Base-by-base conservation (phyloP, 2,888 invertebrate species). In the Phalera bucephala region DNA sequence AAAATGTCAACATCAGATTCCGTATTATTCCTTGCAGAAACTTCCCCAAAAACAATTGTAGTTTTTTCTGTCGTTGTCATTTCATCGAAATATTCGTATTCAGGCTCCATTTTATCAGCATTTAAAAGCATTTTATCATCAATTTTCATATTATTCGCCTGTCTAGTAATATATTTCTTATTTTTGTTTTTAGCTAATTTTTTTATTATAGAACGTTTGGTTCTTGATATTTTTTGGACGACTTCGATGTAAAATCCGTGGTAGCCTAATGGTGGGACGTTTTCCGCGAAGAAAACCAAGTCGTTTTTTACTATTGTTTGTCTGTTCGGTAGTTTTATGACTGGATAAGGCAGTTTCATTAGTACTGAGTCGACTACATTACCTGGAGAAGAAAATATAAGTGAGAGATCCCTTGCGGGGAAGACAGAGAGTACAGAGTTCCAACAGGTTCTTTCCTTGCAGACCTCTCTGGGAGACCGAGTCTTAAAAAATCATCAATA, bases 241-340 rank as follows among this genome's bases (percentile, higher is more conserved):
- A 29, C 43, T 3, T 65, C 39, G 0, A 93, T 63, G 46, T 90
- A 93, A 56, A 91, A 95, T 0, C 93, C 91, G 28, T 91, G 90
- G 59, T 91, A 93, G 0, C 95, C 95, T 12, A 95, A 62, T 0
- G 95, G 91, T 0, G 95, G 95, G 0, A 96, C 36, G 14, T 91
- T 72, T 7, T 70, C 63, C 0, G 94, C 94, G 11, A 89, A 59
- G 63, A 97, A 96, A 0, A 96, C 85, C 0, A 96, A 70, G 51
- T 97, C 96, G 36, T 88, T 81, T 1, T 78, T 80, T 0, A 94
- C 92, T 0, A 50, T 62, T 12, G 92, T 92, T 0, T 64, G 45
- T 25, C 95, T 80, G 29, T 92, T 93, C 0, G 75, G 71, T 1
- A 95, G 83, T 0, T 73, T 66, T 8, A 75, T 41, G 0, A 96